Base-by-base conservation (phyloP, 2,888 invertebrate genomes). In the Megalurothrips usitatus region DNA sequence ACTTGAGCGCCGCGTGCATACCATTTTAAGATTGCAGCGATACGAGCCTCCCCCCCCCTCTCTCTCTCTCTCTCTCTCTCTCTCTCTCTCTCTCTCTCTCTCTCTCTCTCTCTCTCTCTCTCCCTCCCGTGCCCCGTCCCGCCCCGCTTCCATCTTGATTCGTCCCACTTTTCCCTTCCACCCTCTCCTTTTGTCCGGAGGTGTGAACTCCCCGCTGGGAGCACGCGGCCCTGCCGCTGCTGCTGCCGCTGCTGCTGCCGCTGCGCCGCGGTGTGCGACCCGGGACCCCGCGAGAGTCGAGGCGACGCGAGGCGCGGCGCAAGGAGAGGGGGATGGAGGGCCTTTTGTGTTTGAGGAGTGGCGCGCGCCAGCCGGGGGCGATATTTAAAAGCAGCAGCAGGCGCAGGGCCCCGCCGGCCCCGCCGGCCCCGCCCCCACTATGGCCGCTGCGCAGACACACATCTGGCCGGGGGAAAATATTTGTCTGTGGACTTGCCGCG, bases 131-230 rank as follows among this genome's bases (percentile, higher is more conserved):
- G 52, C 17, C 52, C 2, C 52, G 52, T 52, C 1, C 14, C 52
- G 3, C 19, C 58, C 19, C 58, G 14, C 58, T 58, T 75, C 11
- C 58, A 58, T 17, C 17, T 10, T 17, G 0, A 17, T 58, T n/a
- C 12, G 19, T 58, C 58, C 19, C 58, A 58, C 58, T 58, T n/a
- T n/a, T 58, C 14, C 17, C 14, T 8, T 58, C 19, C 58, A 19
- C 58, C 58, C 58, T 58, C 52, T n/a, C 58, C 58, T 17, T 23
- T 75, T 75, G 68, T 75, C 26, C 68, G 11, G 68, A 75, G 68
- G 68, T 75, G 68, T 75, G 68, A 75, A 75, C 68, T 75, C 68
- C 68, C 68, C 68, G 68, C 68, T 75, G 68, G 68, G 68, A 58
- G 58, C 58, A 19, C 68, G 68, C 12, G 11, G 68, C 23, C 26